phyloP scores from a whole-genome alignment of 1,140 invertebrate genomes.

The Hermatobates lingyangjiaoensis region DNA sequence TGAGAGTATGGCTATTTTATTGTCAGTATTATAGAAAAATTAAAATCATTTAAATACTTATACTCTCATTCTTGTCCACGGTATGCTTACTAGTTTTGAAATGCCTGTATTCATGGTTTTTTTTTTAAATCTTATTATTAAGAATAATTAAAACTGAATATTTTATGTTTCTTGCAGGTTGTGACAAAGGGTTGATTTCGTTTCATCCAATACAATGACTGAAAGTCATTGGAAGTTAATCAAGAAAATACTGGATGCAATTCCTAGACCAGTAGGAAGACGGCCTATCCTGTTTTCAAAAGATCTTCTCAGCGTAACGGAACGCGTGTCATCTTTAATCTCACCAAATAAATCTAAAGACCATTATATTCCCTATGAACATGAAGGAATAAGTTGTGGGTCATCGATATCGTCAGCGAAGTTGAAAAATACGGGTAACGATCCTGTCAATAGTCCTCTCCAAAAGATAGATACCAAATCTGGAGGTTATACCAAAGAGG shows the following conservation, averaged over 20 bases:
- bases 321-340: not conserved
- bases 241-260: not conserved
- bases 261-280: not conserved
- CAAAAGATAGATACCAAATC: not conserved
- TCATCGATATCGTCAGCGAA: not conserved
- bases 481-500: not conserved
- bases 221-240: not conserved
- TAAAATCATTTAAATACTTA: too few relatives aligned
- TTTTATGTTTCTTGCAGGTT: too few relatives aligned
- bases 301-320: not conserved
- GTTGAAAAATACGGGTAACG: not conserved
- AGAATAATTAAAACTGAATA: not conserved
- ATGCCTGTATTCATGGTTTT: constrained; percentile 7
- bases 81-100: too few relatives aligned
- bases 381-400: too few relatives aligned
- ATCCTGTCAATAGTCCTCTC: not conserved
- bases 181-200: not conserved
- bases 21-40: too few relatives aligned
- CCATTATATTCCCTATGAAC: not conserved
- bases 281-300: not conserved
- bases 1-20: too few relatives aligned
- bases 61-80: too few relatives aligned
- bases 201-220: not conserved
- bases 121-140: constrained; percentile 6
- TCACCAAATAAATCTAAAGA: not conserved